Base-by-base conservation (phyloP, 2,888 invertebrate species). In the Leucoma salicis region DNA sequence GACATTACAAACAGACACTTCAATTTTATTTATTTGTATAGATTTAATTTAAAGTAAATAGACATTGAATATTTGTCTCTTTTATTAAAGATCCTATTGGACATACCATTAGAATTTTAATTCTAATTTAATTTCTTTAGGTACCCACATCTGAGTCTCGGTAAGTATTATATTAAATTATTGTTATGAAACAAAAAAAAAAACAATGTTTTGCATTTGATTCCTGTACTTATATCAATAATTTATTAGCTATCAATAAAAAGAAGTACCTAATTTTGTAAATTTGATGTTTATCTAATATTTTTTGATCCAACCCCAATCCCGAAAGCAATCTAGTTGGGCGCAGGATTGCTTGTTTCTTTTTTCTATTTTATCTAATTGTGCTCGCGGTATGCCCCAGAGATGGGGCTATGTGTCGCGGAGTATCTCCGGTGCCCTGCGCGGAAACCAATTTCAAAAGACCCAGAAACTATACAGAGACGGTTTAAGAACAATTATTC, bases 361-460 rank as follows among this genome's bases (percentile, higher is more conserved):
- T 68, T 44, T 77, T 81, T 76, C 29, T 80, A 71, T 80, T 73
- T 77, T 75, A 75, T 72, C 79, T 87, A 83, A 87, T 86, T 83
- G 81, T 78, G 68, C 72, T 68, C 69, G 71, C 66, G 73, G 73
- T 73, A 77, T 78, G 70, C 87, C 82, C 84, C 52, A 70, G 84
- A 79, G 86, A 83, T 72, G 78, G 79, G 81, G 81, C 68, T 77
- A 82, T 70, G 78, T 82, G 78, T 78, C 78, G 74, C 75, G 66
- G 71, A 71, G 69, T 69, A 70, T 67, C 70, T 57, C 58, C 56
- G 61, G 64, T 73, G 75, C 71, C 76, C 75, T 70, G 69, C 70
- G 75, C 70, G 66, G 70, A 81, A 83, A 82, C 81, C 82, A 82
- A 84, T 84, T 84, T 79, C 74, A 73, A 78, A 78, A 79, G 77